Base-by-base conservation (phyloP, 2,797 vertebrate genomes). In the Melanotaenia maccullochi region DNA sequence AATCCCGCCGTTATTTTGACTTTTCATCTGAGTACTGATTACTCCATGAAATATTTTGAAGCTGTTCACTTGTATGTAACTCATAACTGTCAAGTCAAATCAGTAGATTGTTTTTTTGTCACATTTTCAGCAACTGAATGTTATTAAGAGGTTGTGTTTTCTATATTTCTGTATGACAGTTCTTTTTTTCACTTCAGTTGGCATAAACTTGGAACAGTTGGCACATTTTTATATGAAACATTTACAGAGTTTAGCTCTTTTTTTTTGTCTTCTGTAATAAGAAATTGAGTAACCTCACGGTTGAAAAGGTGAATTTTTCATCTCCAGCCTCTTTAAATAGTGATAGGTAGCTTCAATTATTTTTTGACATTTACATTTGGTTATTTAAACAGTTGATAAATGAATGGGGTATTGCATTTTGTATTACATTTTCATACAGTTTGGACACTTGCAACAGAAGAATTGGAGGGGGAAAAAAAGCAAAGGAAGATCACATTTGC, bases 331-430 rank as follows among this genome's bases (percentile, higher is more conserved):
- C 58, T 58, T 28, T 18, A 54, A 61, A 51, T 12, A 20, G 36
- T 75, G 65, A 83, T 30, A 20, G 38, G 22, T 49, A 69, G 75
- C 72, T 86, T 65, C 47, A 85, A 74, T 85, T 68, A 67, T 71
- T 60, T 68, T 54, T 62, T 71, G n/a, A 71, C 54, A 68, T 78
- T 65, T 55, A 52, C 20, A 60, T 76, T 54, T 20, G 73, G 35
- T 49, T 72, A 57, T 79, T 82, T 42, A 73, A 78, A 82, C 24
- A 40, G 38, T 40, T 38, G 32, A 60, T 59, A 44, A 60, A 73
- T 79, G 32, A 49, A 81, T 54, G 9, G 12, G 11, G 0, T 20
- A 35, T n/a, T 68, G 32, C 0, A 32, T 54, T 54, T 35, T 33
- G 61, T 65, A 32, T 63, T 65, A 20, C 11, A 54, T 57, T 81